A percentile compares a stretch with the other conserved stretches of the same genome.
These are phyloP conservation scores for Shinisaurus crocodilurus DNA, from an alignment of 2,113 vertebrate genomes.

Conservation along the genomic window DNA sequence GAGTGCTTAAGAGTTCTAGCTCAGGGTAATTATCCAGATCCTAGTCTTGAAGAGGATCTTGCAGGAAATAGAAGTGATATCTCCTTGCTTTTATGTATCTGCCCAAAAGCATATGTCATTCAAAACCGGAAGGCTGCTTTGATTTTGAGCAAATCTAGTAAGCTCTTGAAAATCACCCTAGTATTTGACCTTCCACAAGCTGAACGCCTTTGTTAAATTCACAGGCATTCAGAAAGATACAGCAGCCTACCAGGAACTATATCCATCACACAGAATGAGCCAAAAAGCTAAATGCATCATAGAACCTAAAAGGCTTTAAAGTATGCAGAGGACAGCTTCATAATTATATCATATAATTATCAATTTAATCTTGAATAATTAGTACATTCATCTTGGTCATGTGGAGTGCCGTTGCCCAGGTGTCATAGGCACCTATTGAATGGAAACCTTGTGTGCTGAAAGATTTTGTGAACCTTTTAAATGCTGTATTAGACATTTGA, in stretches of 20 bases:
- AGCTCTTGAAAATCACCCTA: constrained; percentile 27
- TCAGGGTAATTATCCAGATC: not conserved
- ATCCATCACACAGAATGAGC: not conserved
- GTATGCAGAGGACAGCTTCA: not conserved
- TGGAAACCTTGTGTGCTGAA: not conserved
- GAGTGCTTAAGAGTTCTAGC: not conserved
- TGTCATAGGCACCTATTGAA: not conserved
- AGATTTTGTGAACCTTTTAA: not conserved
- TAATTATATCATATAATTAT: not conserved
- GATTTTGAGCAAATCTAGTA: constrained; percentile 27
- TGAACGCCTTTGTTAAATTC: not conserved
- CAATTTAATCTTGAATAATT: not conserved
- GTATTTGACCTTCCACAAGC: constrained; percentile 37
- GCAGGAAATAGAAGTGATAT: not conserved
- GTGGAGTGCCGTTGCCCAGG: not conserved
- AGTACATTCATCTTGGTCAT: not conserved
- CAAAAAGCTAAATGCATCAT: not conserved
- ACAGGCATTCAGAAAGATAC: constrained; percentile 8
- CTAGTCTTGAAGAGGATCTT: not conserved
- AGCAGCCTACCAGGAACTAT: not conserved
- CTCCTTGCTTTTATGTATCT: not conserved
- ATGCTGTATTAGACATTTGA: not conserved
- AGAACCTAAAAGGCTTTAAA: not conserved
- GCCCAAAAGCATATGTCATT: not conserved
- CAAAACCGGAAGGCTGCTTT: not conserved